phyloP scores from a whole-genome alignment of 2,113 vertebrate species.

The Heliornis fulica region DNA sequence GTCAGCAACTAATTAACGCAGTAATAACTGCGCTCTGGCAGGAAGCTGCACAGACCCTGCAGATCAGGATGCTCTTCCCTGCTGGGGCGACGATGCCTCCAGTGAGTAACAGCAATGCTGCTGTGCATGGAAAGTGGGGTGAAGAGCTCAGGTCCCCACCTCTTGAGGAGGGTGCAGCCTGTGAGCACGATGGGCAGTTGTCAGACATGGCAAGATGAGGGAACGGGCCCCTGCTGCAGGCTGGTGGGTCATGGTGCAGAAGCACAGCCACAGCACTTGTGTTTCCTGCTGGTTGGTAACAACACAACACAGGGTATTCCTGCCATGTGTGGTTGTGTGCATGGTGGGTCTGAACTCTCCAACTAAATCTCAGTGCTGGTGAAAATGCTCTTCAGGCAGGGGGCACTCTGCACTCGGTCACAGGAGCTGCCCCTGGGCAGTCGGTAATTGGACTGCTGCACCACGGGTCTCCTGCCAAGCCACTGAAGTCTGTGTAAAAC shows the following conservation, averaged over 20 bases:
- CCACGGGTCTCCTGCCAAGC: background rate
- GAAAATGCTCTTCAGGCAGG: background rate
- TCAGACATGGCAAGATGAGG: background rate
- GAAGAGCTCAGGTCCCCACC: background rate
- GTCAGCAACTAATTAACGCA: background rate
- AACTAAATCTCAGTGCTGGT: background rate
- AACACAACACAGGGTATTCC: no score
- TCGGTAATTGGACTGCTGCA: background rate
- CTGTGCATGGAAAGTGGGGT: background rate
- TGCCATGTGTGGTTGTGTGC: background rate
- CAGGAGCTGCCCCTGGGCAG: rapidly evolving
- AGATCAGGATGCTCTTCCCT: background rate
- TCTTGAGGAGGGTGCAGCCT: background rate
- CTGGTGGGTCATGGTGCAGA: rapidly evolving
- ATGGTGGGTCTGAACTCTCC: background rate
- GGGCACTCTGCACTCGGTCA: background rate
- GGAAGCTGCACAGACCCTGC: background rate
- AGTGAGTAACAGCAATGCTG: background rate
- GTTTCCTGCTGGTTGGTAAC: background rate
- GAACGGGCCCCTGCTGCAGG: background rate
- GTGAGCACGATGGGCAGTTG: background rate
- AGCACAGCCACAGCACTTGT: background rate
- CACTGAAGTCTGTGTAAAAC: background rate
- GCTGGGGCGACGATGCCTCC: background rate
- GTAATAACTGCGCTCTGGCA: background rate